These are phyloP conservation scores for Scaptomyza tumidula DNA, from an alignment of 2,888 invertebrate species.

Conservation along the genomic window DNA sequence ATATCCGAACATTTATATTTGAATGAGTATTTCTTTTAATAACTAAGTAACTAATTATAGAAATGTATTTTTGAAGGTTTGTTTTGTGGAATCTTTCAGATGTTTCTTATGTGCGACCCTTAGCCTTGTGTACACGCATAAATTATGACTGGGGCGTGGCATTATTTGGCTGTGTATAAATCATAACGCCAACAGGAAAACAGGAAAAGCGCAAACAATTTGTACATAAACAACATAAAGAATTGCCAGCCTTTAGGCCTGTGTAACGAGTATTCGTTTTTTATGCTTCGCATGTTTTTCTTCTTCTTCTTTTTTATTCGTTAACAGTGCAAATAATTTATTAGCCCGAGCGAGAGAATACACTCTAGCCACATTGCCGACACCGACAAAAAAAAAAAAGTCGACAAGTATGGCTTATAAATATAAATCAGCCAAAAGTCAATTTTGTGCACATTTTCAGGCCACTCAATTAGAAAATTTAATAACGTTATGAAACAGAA, in stretches of 20 bases:
- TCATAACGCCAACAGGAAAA: conserved; percentile 52
- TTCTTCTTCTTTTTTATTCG: conserved; percentile 1
- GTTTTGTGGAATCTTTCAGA: conserved; percentile 12
- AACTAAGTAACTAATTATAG: too few species aligned
- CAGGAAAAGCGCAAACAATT: conserved; percentile 49
- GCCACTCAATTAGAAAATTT: conserved; percentile 72
- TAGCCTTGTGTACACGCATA: conserved; percentile 44
- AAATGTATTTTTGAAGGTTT: conserved; percentile 42
- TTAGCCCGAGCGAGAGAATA: conserved; percentile 47
- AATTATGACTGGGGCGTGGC: conserved; percentile 67
- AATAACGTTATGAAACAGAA: conserved; percentile 47
- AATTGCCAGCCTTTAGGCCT: conserved; percentile 46
- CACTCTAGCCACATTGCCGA: conserved; percentile 43
- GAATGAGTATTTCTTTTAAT: too few species aligned
- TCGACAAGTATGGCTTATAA: conserved; percentile 22
- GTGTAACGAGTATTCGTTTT: conserved; percentile 37
- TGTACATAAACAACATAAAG: conserved; percentile 65
- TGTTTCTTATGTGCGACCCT: conserved; percentile 19
- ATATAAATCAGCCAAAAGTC: conserved; percentile 49
- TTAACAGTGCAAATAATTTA: conserved; percentile 61
- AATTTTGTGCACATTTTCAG: conserved; percentile 30
- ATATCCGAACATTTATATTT: too few species aligned
- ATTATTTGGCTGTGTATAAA: conserved; percentile 53
- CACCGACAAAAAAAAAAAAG: conserved; percentile 10
- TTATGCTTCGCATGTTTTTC: conserved; percentile 45